phyloP scores from a whole-genome alignment of 2,888 invertebrate species.

The Yponomeuta sedellus region DNA sequence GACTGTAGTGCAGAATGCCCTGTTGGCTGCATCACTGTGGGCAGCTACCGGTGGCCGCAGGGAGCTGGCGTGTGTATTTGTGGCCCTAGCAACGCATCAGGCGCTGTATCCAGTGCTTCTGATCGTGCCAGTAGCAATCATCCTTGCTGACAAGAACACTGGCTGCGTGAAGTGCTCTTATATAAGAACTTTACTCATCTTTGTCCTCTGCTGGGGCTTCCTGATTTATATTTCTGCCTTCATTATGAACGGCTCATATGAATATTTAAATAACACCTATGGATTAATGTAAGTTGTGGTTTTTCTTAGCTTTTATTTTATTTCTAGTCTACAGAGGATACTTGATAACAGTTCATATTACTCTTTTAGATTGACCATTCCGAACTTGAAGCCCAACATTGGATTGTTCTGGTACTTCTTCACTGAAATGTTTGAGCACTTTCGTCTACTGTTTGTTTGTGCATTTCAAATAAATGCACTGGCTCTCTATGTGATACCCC shows the following conservation, averaged over 20 bases:
- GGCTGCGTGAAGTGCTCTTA: constrained; percentile 67
- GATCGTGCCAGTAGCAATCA: constrained; percentile 87
- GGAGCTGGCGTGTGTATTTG: constrained; percentile 78
- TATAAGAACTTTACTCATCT: constrained; percentile 66
- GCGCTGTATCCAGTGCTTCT: constrained; percentile 89
- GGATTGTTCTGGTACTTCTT: constrained; percentile 99
- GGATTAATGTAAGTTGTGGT: constrained; percentile 85
- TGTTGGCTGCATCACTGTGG: constrained; percentile 83
- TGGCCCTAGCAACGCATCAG: constrained; percentile 88
- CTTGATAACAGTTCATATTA: not conserved
- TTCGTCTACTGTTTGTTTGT: constrained; percentile 94
- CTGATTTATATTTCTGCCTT: constrained; percentile 79
- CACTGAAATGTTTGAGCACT: constrained; percentile 99
- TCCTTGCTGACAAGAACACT: constrained; percentile 76
- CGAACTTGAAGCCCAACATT: constrained; percentile 96
- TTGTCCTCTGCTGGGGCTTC: constrained; percentile 68
- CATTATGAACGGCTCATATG: constrained; percentile 79
- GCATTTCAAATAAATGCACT: constrained; percentile 98
- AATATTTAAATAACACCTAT: constrained; percentile 83
- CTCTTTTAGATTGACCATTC: constrained; percentile 87
- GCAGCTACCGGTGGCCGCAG: constrained; percentile 81
- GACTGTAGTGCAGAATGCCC: constrained; percentile 92
- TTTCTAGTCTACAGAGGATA: not conserved
- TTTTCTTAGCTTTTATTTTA: not conserved
- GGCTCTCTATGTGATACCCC: constrained; percentile 91